These are phyloP conservation scores for Podarcis muralis DNA, from an alignment of 2,113 vertebrate genomes.

Conservation along the genomic window DNA sequence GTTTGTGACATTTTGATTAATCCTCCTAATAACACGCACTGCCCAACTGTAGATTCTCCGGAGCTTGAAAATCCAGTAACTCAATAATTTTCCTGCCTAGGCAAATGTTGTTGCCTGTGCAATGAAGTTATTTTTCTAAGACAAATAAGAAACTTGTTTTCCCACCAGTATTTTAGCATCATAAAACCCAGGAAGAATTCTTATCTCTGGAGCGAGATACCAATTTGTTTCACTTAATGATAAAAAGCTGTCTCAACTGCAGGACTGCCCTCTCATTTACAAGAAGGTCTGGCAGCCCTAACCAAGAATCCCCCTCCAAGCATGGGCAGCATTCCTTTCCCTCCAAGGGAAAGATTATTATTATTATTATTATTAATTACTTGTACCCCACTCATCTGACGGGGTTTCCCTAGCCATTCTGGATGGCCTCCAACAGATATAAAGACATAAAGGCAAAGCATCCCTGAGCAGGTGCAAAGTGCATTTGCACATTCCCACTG, in stretches of 20 bases:
- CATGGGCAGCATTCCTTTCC: neutral
- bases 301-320: no score
- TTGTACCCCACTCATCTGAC: no score
- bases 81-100: neutral
- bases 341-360: neutral
- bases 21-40: no score
- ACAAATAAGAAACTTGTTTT: neutral
- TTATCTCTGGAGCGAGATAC: neutral
- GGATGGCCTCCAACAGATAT: no score
- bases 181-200: neutral
- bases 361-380: no score
- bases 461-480: no score
- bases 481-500: no score
- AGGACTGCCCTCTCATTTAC: neutral
- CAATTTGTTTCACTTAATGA: neutral
- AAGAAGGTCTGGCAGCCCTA: neutral
- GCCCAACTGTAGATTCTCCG: no score
- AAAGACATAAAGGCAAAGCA: neutral
- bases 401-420: no score
- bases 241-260: neutral
- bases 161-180: neutral
- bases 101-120: neutral
- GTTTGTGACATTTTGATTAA: no score
- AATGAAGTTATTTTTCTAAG: no score
- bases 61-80: accelerated